Evolutionary conservation across 2,797 vertebrate species (phyloP).

Genomic region (Hirundo rustica): DNA sequence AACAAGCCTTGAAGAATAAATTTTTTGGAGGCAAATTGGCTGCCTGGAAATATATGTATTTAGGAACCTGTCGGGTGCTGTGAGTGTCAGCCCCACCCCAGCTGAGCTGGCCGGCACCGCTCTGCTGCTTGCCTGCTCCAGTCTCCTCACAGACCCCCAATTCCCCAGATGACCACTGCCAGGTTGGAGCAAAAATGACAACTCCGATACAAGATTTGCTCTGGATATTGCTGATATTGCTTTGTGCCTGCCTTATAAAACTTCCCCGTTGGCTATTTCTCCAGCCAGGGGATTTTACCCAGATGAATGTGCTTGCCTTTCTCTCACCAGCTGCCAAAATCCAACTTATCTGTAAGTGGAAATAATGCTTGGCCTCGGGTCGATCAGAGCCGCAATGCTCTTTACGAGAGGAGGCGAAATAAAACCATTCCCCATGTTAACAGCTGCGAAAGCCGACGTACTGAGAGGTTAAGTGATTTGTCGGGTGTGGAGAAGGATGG

Average conservation of each 20-base stretch:
- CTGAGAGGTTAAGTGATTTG: conserved; percentile 50
- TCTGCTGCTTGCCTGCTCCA: neutral
- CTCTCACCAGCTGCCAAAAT: conserved; percentile 12
- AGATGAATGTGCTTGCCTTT: conserved; percentile 17
- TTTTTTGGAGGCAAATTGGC: conserved; percentile 64
- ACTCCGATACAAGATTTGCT: conserved; percentile 32
- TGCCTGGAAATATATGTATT: conserved; percentile 55
- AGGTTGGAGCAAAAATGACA: neutral
- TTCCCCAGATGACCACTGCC: neutral
- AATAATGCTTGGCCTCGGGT: neutral
- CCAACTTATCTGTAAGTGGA: conserved; percentile 36
- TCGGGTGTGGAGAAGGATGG: neutral
- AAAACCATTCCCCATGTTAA: neutral
- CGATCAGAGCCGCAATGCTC: neutral
- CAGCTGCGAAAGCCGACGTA: neutral
- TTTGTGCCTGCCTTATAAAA: conserved; percentile 51
- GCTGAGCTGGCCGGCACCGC: neutral
- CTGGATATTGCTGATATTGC: conserved; percentile 59
- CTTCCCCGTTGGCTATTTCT: conserved; percentile 46
- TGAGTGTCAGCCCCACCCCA: conserved; percentile 10
- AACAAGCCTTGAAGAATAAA: conserved; percentile 63
- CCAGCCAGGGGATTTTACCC: conserved; percentile 32
- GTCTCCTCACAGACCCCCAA: neutral
- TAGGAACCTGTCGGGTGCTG: conserved; percentile 31
- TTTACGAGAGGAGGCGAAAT: neutral